phyloP scores from a whole-genome alignment of 1,140 invertebrate genomes.

The Coboldia fuscipes region DNA sequence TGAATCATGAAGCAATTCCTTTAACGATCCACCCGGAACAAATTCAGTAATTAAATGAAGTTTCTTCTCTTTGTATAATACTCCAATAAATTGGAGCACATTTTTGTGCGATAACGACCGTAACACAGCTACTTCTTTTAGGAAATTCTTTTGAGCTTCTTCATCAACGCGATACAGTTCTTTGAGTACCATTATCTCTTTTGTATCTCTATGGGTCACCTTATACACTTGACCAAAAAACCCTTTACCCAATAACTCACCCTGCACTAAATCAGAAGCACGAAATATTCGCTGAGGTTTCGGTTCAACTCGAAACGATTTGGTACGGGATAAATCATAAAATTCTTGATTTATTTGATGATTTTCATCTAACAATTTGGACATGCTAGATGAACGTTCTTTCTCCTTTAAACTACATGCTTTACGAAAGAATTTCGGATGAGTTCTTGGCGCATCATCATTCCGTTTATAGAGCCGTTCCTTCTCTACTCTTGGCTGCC shows the following conservation, averaged over 20 bases:
- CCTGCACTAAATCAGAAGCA: constrained; percentile 64
- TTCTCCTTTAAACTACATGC: constrained; percentile 29
- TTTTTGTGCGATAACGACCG: constrained; percentile 73
- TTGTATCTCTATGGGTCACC: constrained; percentile 73
- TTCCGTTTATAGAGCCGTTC: constrained; percentile 44
- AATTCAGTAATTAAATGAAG: constrained; percentile 83
- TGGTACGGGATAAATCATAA: constrained; percentile 59
- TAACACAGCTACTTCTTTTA: constrained; percentile 83
- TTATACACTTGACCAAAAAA: constrained; percentile 86
- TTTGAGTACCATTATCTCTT: constrained; percentile 88
- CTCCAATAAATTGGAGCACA: constrained; percentile 78
- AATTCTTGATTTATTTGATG: constrained; percentile 16
- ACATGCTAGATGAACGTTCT: constrained; percentile 68
- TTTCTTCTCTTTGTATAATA: constrained; percentile 81
- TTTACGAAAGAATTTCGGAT: neutral
- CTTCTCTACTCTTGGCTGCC: constrained; percentile 23
- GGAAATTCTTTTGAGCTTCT: constrained; percentile 80
- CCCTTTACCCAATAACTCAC: constrained; percentile 74
- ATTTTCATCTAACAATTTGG: constrained; percentile 48
- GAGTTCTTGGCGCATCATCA: constrained; percentile 27
- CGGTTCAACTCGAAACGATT: constrained; percentile 69
- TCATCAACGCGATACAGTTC: constrained; percentile 84
- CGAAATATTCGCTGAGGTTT: constrained; percentile 59
- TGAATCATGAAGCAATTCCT: constrained; percentile 47
- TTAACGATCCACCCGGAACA: constrained; percentile 73